A percentile compares a stretch with the other conserved stretches of the same genome.
Evolutionary conservation across 2,888 invertebrate genomes (phyloP).

Genomic region (Parapristionchus giblindavisi): DNA sequence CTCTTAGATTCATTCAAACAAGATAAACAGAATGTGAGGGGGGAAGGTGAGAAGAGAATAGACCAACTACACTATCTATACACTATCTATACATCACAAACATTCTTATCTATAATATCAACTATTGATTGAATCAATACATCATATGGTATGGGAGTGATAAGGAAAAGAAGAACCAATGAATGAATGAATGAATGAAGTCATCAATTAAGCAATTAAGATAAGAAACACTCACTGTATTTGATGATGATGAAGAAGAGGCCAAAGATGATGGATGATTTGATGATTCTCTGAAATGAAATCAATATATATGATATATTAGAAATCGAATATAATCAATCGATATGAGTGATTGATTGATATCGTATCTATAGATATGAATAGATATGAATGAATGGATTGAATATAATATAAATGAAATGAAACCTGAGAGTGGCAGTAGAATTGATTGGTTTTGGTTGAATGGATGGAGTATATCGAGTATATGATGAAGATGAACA

Average conservation of each 20-base stretch:
- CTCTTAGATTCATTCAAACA: too few relatives aligned
- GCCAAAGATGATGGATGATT: slow-evolving; percentile 19
- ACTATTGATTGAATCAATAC: neutral
- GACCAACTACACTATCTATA: too few relatives aligned
- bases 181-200: neutral
- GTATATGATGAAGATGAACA: neutral
- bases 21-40: too few relatives aligned
- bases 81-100: neutral
- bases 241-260: slow-evolving; percentile 24
- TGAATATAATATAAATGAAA: neutral
- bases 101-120: too few relatives aligned
- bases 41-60: too few relatives aligned
- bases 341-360: neutral
- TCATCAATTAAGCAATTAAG: neutral
- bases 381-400: neutral
- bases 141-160: slow-evolving; percentile 1
- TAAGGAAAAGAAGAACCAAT: slow-evolving; percentile 6
- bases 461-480: too few relatives aligned
- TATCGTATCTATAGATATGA: neutral
- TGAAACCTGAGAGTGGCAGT: neutral
- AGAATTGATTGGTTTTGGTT: neutral
- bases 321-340: too few relatives aligned
- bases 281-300: too few relatives aligned
- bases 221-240: slow-evolving; percentile 12
- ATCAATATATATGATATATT: too few relatives aligned